Conservation (phyloP, 2,113 vertebrate genomes). For the Cisticola juncidis region DNA sequence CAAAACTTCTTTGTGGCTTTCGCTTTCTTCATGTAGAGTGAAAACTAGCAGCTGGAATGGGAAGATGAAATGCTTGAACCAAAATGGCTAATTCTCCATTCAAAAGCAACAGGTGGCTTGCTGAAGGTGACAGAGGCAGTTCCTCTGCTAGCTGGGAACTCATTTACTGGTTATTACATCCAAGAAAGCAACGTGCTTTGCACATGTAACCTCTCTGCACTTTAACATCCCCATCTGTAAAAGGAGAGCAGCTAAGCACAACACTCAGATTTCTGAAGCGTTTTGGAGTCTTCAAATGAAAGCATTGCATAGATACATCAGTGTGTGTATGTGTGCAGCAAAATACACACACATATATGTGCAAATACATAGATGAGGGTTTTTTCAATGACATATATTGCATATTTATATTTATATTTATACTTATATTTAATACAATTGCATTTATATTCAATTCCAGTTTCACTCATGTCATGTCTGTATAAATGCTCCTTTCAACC, state of each 20-base stretch:
- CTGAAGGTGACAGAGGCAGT: conserved; percentile 23
- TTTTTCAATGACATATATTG: not conserved
- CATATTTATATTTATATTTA: not conserved
- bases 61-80: not conserved
- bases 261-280: not conserved
- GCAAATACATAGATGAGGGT: not conserved
- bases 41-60: not conserved
- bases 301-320: not conserved
- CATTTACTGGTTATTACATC: conserved; percentile 19
- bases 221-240: conserved; percentile 12
- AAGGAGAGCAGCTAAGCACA: not conserved
- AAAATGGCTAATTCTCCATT: conserved; percentile 7
- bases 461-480: not conserved
- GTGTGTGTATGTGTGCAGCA: not conserved
- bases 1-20: not conserved
- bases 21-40: not conserved
- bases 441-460: not conserved
- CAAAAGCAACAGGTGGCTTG: conserved; percentile 44
- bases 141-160: conserved; percentile 26
- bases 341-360: not conserved
- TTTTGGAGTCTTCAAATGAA: not conserved
- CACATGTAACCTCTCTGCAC: conserved; percentile 47
- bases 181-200: conserved; percentile 39
- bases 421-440: not conserved
- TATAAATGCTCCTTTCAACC: not conserved